Base-by-base conservation (phyloP, 2,797 vertebrate genomes). In the Capromys pilorides region DNA sequence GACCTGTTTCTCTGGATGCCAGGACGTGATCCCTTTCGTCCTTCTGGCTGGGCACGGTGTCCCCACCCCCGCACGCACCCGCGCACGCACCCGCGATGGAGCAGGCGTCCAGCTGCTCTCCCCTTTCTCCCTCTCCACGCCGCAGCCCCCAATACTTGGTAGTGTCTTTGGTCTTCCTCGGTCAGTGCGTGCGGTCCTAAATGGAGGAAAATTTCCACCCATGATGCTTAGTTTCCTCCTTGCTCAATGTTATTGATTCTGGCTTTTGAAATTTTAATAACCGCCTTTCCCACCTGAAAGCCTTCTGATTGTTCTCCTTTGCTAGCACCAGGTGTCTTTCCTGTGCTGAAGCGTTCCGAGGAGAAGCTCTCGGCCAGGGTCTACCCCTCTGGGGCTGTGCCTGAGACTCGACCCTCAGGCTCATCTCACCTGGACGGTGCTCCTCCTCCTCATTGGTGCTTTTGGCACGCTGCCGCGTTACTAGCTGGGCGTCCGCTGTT, bases 81-180 rank as follows among this genome's bases (percentile, higher is more conserved):
- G n/a, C 2, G 11, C 6, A 21, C 4, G 24, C 21, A 16, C 1
- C 8, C 2, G 2, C 5, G 1, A 6, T 0, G 2, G 8, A 21
- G 49, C 10, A 11, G 1, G 1, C 24, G 7, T 6, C 1, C 28
- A 62, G 14, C 6, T 31, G 49, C 77, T 24, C 54, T 6, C 26
- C 19, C 10, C 6, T 31, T 16, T 24, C 7, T 5, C 84, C 3
- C 8, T 77, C 4, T 33, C 1, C 6, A 7, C 8, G 64, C 16
- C 11, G 6, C 0, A 28, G 51, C 9, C 75, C 2, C 14, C 4
- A 19, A 21, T 0, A 14, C 21, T 31, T n/a, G 1, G 1, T 33
- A 22, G 21, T 36, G 22, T 18, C 18, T 2, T 8, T 1, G 10
- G 13, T 39, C 22, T 31, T 71, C 26, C 28, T 54, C 28, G 83